A percentile compares a stretch with the other conserved stretches of the same genome.
These are phyloP conservation scores for Platichthys flesus DNA, from an alignment of 2,113 vertebrate species.

Conservation along the genomic window DNA sequence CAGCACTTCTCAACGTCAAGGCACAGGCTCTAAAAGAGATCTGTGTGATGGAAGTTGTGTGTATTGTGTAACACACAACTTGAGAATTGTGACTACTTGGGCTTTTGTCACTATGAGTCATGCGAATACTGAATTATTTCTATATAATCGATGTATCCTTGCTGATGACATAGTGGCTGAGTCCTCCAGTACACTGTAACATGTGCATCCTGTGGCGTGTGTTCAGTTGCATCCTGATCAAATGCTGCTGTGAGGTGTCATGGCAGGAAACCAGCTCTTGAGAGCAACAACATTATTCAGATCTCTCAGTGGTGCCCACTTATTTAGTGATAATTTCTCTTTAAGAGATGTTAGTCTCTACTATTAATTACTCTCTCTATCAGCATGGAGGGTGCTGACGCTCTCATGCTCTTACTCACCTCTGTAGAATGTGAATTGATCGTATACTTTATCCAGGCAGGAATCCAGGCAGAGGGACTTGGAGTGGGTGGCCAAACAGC, in stretches of 20 bases:
- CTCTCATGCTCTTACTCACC: slow-evolving; percentile 48
- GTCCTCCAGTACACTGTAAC: slow-evolving; percentile 27
- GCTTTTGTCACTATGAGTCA: slow-evolving; percentile 30
- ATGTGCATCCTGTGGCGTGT: slow-evolving; percentile 46
- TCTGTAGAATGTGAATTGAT: slow-evolving; percentile 59
- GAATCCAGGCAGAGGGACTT: slow-evolving; percentile 38
- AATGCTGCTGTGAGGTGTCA: slow-evolving; percentile 10
- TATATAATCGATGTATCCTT: slow-evolving; percentile 44
- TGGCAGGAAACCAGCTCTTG: slow-evolving; percentile 30
- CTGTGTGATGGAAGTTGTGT: slow-evolving; percentile 3
- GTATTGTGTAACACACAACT: no score
- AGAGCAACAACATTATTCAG: slow-evolving; percentile 45
- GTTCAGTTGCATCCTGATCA: slow-evolving; percentile 34
- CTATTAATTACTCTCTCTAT: slow-evolving; percentile 57
- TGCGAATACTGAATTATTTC: slow-evolving; percentile 34
- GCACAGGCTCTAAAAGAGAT: slow-evolving; percentile 2
- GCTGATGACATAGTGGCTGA: slow-evolving; percentile 43
- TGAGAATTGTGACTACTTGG: slow-evolving; percentile 1
- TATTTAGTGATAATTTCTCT: slow-evolving; percentile 53
- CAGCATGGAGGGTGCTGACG: slow-evolving; percentile 28
- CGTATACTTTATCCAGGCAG: slow-evolving; percentile 41
- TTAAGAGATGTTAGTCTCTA: slow-evolving; percentile 47
- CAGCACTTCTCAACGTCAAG: slow-evolving; percentile 25
- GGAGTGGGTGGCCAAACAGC: background rate
- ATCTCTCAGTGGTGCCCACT: slow-evolving; percentile 25